Percentiles rank a stretch among this genome's conserved stretches.
phyloP scores from a whole-genome alignment of 2,888 invertebrate genomes.

The Rotaria socialis region DNA sequence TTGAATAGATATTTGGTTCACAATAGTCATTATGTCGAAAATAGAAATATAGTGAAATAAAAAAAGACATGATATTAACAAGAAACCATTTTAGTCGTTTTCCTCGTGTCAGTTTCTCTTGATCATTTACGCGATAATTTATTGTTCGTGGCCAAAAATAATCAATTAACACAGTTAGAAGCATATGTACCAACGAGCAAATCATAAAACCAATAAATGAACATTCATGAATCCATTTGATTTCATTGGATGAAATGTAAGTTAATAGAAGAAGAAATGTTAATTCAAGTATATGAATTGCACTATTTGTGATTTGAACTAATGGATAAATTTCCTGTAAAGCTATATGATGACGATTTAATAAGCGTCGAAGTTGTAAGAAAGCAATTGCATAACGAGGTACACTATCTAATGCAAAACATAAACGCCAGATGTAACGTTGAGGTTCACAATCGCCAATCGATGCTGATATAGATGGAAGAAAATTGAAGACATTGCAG shows the following conservation, averaged over 20 bases:
- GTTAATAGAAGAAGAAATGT: slow-evolving; percentile 40
- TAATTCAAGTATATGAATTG: slow-evolving; percentile 40
- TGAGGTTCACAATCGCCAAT: slow-evolving; percentile 44
- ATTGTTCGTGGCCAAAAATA: slow-evolving; percentile 39
- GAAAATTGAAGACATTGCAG: slow-evolving; percentile 39
- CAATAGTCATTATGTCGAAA: slow-evolving; percentile 41
- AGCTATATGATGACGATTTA: slow-evolving; percentile 31
- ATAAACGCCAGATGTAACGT: slow-evolving; percentile 44
- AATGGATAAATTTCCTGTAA: slow-evolving; percentile 10
- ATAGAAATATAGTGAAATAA: slow-evolving; percentile 42
- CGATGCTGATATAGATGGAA: slow-evolving; percentile 41
- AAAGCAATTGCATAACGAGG: slow-evolving; percentile 42
- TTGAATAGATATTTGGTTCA: slow-evolving; percentile 41
- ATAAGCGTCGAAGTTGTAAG: slow-evolving; percentile 12
- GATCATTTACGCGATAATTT: neutral
- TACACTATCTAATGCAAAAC: slow-evolving; percentile 42
- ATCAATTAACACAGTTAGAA: slow-evolving; percentile 37
- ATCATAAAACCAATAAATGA: slow-evolving; percentile 42
- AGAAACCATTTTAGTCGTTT: slow-evolving; percentile 36
- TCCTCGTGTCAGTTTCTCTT: neutral
- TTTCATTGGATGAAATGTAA: slow-evolving; percentile 41
- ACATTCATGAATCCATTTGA: slow-evolving; percentile 41
- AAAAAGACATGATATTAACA: slow-evolving; percentile 35
- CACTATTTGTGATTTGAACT: slow-evolving; percentile 13
- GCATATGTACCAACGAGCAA: slow-evolving; percentile 39